These are phyloP conservation scores for Drosophila phalerata DNA, from an alignment of 2,888 invertebrate species.

Conservation along the genomic window DNA sequence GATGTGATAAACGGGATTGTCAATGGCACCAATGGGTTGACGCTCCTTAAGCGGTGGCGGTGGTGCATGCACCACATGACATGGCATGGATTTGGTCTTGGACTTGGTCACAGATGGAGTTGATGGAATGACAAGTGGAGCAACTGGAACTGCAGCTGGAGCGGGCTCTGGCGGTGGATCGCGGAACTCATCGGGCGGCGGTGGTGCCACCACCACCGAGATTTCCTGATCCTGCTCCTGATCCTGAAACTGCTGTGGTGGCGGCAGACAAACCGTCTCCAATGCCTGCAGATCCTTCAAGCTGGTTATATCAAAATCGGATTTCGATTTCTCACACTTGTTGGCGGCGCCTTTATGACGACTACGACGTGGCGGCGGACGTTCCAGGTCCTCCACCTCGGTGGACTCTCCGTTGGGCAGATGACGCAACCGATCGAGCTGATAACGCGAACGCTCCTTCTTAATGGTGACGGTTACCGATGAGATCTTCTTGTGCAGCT, in stretches of 20 bases:
- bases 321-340: constrained; percentile 87
- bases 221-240: constrained; percentile 92
- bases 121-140: constrained; percentile 25
- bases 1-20: constrained; percentile 93
- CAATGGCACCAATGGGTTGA: constrained; percentile 86
- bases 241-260: constrained; percentile 94
- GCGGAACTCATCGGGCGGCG: constrained; percentile 91
- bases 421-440: constrained; percentile 70
- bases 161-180: constrained; percentile 86
- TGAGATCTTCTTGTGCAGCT: constrained; percentile 82
- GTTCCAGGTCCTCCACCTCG: constrained; percentile 80
- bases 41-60: constrained; percentile 75
- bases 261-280: constrained; percentile 89
- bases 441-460: constrained; percentile 79
- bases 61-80: constrained; percentile 47
- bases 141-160: constrained; percentile 27
- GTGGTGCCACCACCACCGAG: constrained; percentile 85
- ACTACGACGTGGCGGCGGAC: constrained; percentile 69
- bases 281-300: constrained; percentile 88
- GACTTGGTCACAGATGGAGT: constrained; percentile 20
- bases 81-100: constrained; percentile 44
- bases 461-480: constrained; percentile 81
- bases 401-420: constrained; percentile 79
- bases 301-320: constrained; percentile 87
- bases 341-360: constrained; percentile 57